These are phyloP conservation scores for Epicampocera succincta DNA, from an alignment of 2,888 invertebrate genomes.

Conservation along the genomic window DNA sequence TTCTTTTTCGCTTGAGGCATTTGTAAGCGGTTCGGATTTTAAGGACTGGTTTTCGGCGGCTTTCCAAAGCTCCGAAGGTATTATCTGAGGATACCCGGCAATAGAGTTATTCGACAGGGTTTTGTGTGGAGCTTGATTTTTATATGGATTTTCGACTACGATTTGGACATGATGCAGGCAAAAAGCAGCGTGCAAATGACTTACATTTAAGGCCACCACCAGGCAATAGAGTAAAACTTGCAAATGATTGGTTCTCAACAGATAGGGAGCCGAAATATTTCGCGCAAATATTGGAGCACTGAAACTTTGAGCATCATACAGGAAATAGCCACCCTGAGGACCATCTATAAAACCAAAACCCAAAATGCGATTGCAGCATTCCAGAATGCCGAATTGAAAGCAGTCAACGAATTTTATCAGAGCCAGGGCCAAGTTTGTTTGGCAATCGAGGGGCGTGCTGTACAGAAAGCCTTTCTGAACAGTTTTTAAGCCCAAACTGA, in stretches of 20 bases:
- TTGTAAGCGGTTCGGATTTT: neutral
- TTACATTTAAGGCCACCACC: conserved; percentile 83
- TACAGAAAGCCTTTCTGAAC: conserved; percentile 85
- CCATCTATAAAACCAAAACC: conserved; percentile 82
- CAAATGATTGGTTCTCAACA: conserved; percentile 84
- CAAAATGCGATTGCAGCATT: conserved; percentile 83
- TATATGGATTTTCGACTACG: neutral
- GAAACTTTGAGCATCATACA: conserved; percentile 86
- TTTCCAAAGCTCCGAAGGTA: neutral
- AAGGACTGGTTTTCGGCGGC: neutral
- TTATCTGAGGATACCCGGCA: neutral
- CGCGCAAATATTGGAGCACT: conserved; percentile 85
- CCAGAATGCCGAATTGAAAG: conserved; percentile 83
- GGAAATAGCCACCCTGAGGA: conserved; percentile 83
- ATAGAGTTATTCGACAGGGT: neutral
- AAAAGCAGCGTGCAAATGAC: conserved; percentile 83
- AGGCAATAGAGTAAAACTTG: conserved; percentile 85
- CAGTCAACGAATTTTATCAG: conserved; percentile 84
- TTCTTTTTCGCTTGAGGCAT: neutral
- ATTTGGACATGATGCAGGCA: conserved; percentile 81
- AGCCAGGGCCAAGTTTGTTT: conserved; percentile 85
- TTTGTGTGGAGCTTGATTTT: neutral
- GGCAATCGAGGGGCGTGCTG: conserved; percentile 76
- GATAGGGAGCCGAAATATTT: conserved; percentile 84
- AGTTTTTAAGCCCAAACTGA: conserved; percentile 83